A percentile compares a stretch with the other conserved stretches of the same genome.
Conservation (phyloP, 1,140 invertebrate species). For the Drosophila lini region DNA sequence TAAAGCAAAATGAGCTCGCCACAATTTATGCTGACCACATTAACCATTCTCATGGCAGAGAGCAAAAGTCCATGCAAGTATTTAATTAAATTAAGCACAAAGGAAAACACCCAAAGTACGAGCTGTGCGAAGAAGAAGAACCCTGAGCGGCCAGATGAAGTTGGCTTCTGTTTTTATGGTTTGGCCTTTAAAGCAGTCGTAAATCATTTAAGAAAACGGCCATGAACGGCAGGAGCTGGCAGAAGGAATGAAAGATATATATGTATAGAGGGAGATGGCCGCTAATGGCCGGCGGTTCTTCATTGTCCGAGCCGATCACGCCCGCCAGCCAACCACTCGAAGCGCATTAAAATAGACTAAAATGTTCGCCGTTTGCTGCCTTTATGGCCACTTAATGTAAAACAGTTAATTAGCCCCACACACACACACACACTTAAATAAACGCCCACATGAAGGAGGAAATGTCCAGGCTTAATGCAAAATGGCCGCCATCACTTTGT, state of each 20-base stretch:
- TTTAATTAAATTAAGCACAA: conserved; percentile 81
- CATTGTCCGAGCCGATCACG: conserved; percentile 76
- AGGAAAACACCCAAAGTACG: conserved; percentile 50
- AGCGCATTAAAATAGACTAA: conserved; percentile 78
- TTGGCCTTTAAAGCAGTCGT: conserved; percentile 67
- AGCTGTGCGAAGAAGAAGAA: conserved; percentile 1
- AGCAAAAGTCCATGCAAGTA: conserved; percentile 65
- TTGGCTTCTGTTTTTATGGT: conserved; percentile 60
- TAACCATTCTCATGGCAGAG: conserved; percentile 65
- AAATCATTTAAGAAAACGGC: conserved; percentile 70
- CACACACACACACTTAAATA: conserved; percentile 21
- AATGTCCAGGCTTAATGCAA: conserved; percentile 65
- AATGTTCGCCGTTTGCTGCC: conserved; percentile 54
- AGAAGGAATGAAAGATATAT: conserved; percentile 8
- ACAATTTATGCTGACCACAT: conserved; percentile 79
- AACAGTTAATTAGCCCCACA: conserved; percentile 76
- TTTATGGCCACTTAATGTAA: conserved; percentile 82
- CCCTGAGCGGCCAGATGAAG: conserved; percentile 28
- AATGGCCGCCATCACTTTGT: conserved; percentile 69
- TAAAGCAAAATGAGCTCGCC: conserved; percentile 75
- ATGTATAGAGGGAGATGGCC: conserved; percentile 29
- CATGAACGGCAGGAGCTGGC: conserved; percentile 9
- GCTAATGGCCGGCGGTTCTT: conserved; percentile 59
- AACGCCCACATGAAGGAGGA: conserved; percentile 8
- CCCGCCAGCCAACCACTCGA: conserved; percentile 43